Percentiles rank a stretch among this genome's conserved stretches.
Conservation (phyloP, 2,888 invertebrate species). For the Tinea pellionella region DNA sequence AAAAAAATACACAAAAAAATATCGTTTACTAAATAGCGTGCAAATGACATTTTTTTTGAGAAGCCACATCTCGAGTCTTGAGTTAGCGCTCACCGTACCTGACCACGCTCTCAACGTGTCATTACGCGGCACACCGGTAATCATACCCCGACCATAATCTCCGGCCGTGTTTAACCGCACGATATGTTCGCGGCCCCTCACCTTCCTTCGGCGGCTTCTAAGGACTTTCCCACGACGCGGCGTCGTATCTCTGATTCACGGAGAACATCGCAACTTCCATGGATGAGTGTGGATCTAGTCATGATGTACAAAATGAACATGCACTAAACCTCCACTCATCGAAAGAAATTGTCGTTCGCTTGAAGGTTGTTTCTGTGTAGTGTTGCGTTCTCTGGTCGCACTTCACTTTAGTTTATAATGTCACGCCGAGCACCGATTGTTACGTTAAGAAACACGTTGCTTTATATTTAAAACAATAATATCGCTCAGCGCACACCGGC, state of each 20-base stretch:
- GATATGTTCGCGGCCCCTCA: conserved; percentile 13
- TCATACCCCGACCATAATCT: conserved; percentile 29
- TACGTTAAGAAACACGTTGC: conserved; percentile 46
- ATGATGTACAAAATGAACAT: conserved; percentile 72
- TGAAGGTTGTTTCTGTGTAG: conserved; percentile 22
- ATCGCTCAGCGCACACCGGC: conserved; percentile 15
- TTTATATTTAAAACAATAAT: conserved; percentile 36
- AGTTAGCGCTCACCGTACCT: conserved; percentile 37
- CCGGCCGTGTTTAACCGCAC: conserved; percentile 15
- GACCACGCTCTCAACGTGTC: conserved; percentile 48
- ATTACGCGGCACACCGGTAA: conserved; percentile 48
- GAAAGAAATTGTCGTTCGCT: conserved; percentile 68
- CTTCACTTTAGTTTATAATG: conserved; percentile 6
- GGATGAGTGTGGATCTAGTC: conserved; percentile 87
- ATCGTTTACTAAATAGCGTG: conserved; percentile 15
- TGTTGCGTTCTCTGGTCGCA: conserved; percentile 59
- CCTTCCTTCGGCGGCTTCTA: background rate
- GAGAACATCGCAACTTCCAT: conserved; percentile 72
- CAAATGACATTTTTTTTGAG: conserved; percentile 45
- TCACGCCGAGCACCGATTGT: background rate
- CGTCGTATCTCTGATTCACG: conserved; percentile 19
- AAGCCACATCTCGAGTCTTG: conserved; percentile 22
- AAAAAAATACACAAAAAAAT: background rate
- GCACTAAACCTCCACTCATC: conserved; percentile 82
- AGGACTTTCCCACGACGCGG: background rate